These are phyloP conservation scores for Orthosia cruda DNA, from an alignment of 2,888 invertebrate species.

Conservation along the genomic window DNA sequence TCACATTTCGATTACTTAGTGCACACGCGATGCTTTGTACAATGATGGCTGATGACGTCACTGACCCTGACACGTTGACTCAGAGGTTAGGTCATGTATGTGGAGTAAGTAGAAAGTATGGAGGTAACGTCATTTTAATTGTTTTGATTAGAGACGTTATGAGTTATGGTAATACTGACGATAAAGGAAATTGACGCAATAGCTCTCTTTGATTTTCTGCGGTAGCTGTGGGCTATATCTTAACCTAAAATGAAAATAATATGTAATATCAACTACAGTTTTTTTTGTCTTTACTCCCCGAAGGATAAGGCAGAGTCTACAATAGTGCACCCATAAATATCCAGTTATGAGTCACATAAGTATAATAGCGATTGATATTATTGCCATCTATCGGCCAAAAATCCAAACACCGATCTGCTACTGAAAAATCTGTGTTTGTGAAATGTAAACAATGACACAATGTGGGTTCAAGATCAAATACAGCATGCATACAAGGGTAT, in stretches of 20 bases:
- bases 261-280: no score
- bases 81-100: constrained; percentile 59
- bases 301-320: no score
- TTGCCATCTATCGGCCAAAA: no score
- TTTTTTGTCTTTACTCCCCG: no score
- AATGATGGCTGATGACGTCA: constrained; percentile 55
- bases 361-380: no score
- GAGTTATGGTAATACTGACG: background rate
- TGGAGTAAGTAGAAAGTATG: constrained; percentile 48
- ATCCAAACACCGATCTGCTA: no score
- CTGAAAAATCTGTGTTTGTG: no score
- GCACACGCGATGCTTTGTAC: constrained; percentile 56
- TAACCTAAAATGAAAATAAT: background rate
- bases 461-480: no score
- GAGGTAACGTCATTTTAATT: background rate
- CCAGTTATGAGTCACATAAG: no score
- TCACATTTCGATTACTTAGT: constrained; percentile 65
- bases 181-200: background rate
- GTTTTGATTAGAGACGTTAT: background rate
- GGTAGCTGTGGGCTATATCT: background rate
- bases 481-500: no score
- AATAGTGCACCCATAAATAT: no score
- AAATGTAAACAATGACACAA: no score
- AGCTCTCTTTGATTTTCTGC: background rate
- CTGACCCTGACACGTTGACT: constrained; percentile 64